phyloP scores from a whole-genome alignment of 1,140 invertebrate species.

The Monomorium pharaonis region DNA sequence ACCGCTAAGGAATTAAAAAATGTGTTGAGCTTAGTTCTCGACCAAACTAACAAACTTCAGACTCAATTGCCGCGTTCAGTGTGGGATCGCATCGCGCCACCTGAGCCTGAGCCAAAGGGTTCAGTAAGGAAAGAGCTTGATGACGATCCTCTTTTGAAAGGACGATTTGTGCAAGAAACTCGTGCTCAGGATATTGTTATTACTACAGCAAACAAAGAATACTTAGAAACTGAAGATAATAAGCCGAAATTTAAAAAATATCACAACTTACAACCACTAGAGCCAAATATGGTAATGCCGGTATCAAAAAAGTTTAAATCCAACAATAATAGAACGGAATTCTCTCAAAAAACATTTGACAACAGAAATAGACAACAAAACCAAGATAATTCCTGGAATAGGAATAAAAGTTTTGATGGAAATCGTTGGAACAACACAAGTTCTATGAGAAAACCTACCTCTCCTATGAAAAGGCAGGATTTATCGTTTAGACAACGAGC shows the following conservation, averaged over 20 bases:
- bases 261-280: slow-evolving; percentile 67
- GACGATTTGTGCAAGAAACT: slow-evolving; percentile 78
- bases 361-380: slow-evolving; percentile 18
- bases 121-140: slow-evolving; percentile 9
- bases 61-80: slow-evolving; percentile 81
- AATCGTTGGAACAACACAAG: slow-evolving; percentile 52
- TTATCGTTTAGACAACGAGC: slow-evolving; percentile 30
- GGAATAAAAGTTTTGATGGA: slow-evolving; percentile 48
- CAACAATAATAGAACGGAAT: background rate
- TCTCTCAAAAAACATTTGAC: slow-evolving; percentile 34
- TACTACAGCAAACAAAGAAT: slow-evolving; percentile 77
- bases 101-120: slow-evolving; percentile 26
- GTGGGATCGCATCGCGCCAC: slow-evolving; percentile 83
- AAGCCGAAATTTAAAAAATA: slow-evolving; percentile 72
- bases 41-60: slow-evolving; percentile 81
- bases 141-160: slow-evolving; percentile 68
- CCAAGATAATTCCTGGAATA: slow-evolving; percentile 53
- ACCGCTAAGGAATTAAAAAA: slow-evolving; percentile 81
- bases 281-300: slow-evolving; percentile 70
- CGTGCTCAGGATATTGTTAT: slow-evolving; percentile 76
- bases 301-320: background rate
- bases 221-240: slow-evolving; percentile 22
- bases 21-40: slow-evolving; percentile 81
- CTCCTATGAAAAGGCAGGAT: slow-evolving; percentile 51
- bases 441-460: slow-evolving; percentile 21